phyloP scores from a whole-genome alignment of 2,797 vertebrate genomes.

The Leuciscus waleckii region DNA sequence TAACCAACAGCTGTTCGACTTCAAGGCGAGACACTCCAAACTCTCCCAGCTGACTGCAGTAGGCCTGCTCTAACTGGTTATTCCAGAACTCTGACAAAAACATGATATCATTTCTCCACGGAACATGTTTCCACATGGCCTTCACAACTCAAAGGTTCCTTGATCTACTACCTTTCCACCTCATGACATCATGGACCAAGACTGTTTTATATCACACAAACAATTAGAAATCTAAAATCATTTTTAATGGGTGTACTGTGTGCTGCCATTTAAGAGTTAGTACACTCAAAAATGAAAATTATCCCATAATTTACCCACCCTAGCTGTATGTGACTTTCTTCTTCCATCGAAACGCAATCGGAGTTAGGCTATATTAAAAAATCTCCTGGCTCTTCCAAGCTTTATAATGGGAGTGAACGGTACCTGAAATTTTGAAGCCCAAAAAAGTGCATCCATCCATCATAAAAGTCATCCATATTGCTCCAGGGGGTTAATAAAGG shows the following conservation, averaged over 20 bases:
- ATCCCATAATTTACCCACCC: too few species aligned
- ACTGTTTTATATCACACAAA: not conserved
- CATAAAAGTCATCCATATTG: too few species aligned
- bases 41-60: constrained; percentile 64
- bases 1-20: constrained; percentile 60
- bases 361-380: too few species aligned
- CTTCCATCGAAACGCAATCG: too few species aligned
- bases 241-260: not conserved
- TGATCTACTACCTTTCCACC: constrained; percentile 9
- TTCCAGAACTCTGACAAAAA: constrained; percentile 60
- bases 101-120: constrained; percentile 68
- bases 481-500: too few species aligned
- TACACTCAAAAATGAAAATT: too few species aligned
- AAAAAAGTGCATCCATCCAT: too few species aligned
- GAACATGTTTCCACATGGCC: constrained; percentile 53
- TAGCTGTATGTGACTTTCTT: too few species aligned
- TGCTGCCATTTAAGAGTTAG: not conserved
- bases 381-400: too few species aligned
- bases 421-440: too few species aligned
- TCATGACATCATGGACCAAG: not conserved
- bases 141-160: constrained; percentile 18
- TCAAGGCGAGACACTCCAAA: constrained; percentile 39
- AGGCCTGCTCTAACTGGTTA: constrained; percentile 35
- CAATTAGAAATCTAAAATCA: not conserved
- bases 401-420: too few species aligned